Evolutionary conservation across 2,797 vertebrate genomes (phyloP), one percentile per base, ranked within the genome.

Genomic region (Sebastes wilsoni): DNA sequence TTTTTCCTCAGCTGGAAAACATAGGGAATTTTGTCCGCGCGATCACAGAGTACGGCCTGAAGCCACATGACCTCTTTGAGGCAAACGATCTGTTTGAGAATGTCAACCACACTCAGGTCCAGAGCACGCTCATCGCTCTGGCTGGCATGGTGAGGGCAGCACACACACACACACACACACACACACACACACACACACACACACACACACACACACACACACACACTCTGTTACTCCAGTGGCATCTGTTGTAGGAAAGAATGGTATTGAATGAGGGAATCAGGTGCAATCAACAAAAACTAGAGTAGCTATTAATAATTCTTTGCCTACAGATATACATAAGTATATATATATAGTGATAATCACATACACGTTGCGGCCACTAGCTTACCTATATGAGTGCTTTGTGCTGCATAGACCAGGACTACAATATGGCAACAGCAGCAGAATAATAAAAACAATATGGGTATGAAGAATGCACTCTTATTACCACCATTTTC

Each of bases 21-120:
- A 98, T 99, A 1, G 96, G 97, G 27, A 97, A 99, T 77, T 99
- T 99, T 85, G 96, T 98, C 80, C 94, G 96, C 46, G 97, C 96
- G 72, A 97, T 98, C 91, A 97, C 97, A 1, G 96, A 95, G 6
- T 99, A 97, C 0, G 98, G 98, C 49, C 93, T 99, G 88, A 97
- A 89, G 92, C 96, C 95, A 16, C 96, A 98, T 0, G 98, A 99
- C 93, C 94, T 97, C 93, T 99, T 99, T 2, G 98, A 99, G 86
- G 98, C 98, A 94, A 99, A 99, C 0, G 98, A 99, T 84, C 95
- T 99, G 87, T 99, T 98, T 78, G 98, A 99, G 94, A 99, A 98
- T 52, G 94, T 94, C 87, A 99, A 99, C 95, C 93, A 98, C 90
- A 99, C 98, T 7, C 98, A 99, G 91, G 98, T 99, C 68, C 98